Percentiles rank a stretch among this genome's conserved stretches.
phyloP scores from a whole-genome alignment of 2,888 invertebrate species.

The Lypha dubia region DNA sequence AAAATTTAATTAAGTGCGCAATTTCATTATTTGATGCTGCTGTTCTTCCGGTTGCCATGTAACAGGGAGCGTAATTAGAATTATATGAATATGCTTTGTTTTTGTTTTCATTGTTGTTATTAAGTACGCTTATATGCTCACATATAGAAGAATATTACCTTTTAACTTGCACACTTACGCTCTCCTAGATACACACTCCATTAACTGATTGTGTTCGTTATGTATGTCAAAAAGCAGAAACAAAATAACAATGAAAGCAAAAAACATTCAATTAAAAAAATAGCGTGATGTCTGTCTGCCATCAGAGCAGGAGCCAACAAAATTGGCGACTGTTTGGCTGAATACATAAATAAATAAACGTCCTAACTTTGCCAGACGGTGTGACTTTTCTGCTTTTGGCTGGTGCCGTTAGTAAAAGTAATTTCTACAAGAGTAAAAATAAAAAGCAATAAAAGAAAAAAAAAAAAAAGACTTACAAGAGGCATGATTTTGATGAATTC shows the following conservation, averaged over 20 bases:
- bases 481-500: too few relatives aligned
- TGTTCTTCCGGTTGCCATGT: conserved; percentile 27
- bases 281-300: conserved; percentile 14
- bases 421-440: background rate
- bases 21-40: background rate
- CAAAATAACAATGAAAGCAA: conserved; percentile 19
- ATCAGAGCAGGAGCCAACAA: conserved; percentile 20
- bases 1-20: conserved; percentile 43
- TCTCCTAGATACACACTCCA: conserved; percentile 29
- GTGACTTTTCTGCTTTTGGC: background rate
- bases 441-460: background rate
- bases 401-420: conserved; percentile 30
- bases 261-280: background rate
- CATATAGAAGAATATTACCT: background rate
- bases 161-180: background rate
- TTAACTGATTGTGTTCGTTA: conserved; percentile 62
- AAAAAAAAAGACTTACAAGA: background rate
- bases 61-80: conserved; percentile 35
- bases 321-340: conserved; percentile 53
- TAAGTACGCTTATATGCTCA: background rate
- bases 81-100: conserved; percentile 8
- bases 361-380: background rate
- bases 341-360: background rate
- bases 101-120: conserved; percentile 4
- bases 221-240: conserved; percentile 54